These are phyloP conservation scores for Eumacrocentrus americanus DNA, from an alignment of 2,888 invertebrate species.

Conservation along the genomic window DNA sequence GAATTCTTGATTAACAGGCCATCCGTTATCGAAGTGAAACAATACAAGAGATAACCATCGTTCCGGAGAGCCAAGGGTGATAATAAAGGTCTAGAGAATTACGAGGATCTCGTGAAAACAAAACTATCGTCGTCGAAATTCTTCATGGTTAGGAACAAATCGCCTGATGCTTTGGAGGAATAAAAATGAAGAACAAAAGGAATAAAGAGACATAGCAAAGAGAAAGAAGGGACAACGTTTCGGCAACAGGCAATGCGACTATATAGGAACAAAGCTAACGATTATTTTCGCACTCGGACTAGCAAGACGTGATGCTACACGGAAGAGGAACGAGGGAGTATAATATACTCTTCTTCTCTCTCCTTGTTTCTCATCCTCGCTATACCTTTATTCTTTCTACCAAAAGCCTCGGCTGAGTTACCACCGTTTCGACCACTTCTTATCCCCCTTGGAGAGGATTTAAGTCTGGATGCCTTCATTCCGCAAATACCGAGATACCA, in stretches of 20 bases:
- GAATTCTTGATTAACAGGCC: too few species aligned
- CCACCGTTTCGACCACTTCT: slow-evolving; percentile 38
- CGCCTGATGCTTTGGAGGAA: too few species aligned
- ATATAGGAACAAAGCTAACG: slow-evolving; percentile 47
- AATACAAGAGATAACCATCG: too few species aligned
- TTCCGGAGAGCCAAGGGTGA: too few species aligned
- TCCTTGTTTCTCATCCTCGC: slow-evolving; percentile 26
- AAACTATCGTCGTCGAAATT: slow-evolving; percentile 39
- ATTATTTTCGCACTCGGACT: slow-evolving; percentile 50
- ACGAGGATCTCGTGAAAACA: too few species aligned
- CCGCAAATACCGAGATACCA: slow-evolving; percentile 42
- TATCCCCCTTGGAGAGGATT: slow-evolving; percentile 34
- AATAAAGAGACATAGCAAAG: background rate
- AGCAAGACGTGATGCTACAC: slow-evolving; percentile 26
- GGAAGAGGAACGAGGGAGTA: slow-evolving; percentile 15
- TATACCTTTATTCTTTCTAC: slow-evolving; percentile 2
- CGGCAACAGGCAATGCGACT: slow-evolving; percentile 36
- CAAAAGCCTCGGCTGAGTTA: slow-evolving; percentile 36
- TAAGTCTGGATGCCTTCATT: slow-evolving; percentile 42
- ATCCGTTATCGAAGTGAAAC: too few species aligned
- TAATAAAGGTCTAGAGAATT: too few species aligned
- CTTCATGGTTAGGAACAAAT: too few species aligned
- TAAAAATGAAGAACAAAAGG: too few species aligned
- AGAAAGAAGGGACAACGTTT: slow-evolving; percentile 26
- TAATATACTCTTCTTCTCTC: slow-evolving; percentile 11